phyloP scores from a whole-genome alignment of 2,113 vertebrate species.

The Cyprinodon variegatus region DNA sequence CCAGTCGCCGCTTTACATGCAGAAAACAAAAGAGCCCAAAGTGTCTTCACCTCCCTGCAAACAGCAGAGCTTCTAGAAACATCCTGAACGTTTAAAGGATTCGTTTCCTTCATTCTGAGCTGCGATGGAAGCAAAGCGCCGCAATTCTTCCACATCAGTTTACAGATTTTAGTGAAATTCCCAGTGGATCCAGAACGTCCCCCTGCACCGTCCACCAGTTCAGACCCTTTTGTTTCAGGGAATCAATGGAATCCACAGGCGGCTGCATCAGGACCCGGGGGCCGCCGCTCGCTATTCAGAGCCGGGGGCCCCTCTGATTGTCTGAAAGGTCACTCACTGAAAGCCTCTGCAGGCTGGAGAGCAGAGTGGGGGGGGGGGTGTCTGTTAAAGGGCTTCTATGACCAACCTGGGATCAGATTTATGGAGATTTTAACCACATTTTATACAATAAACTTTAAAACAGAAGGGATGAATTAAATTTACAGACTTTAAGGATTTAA shows the following conservation, averaged over 20 bases:
- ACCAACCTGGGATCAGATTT: conserved; percentile 10
- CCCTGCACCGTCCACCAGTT: conserved; percentile 30
- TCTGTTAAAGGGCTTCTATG: conserved; percentile 4
- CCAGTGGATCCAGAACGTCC: not conserved
- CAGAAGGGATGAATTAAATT: not conserved
- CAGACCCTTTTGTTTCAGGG: conserved; percentile 65
- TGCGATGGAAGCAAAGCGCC: too few relatives aligned
- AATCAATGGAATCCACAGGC: conserved; percentile 74
- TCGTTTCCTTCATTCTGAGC: too few relatives aligned
- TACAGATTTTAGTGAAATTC: not conserved
- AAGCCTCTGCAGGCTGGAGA: conserved; percentile 25
- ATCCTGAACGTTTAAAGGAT: not conserved
- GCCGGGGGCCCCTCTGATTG: conserved; percentile 54
- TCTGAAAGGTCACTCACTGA: conserved; percentile 70
- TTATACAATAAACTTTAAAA: not conserved
- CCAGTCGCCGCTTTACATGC: not conserved
- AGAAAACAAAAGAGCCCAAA: not conserved
- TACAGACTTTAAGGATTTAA: not conserved
- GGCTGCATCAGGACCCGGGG: conserved; percentile 43
- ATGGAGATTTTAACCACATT: not conserved
- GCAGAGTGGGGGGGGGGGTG: conserved; percentile 5
- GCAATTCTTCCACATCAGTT: not conserved
- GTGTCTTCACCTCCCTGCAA: too few relatives aligned
- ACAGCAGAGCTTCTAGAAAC: not conserved
- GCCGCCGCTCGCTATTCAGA: conserved; percentile 46